Evolutionary conservation across 2,113 vertebrate species (phyloP).

Genomic region (Strix aluco): DNA sequence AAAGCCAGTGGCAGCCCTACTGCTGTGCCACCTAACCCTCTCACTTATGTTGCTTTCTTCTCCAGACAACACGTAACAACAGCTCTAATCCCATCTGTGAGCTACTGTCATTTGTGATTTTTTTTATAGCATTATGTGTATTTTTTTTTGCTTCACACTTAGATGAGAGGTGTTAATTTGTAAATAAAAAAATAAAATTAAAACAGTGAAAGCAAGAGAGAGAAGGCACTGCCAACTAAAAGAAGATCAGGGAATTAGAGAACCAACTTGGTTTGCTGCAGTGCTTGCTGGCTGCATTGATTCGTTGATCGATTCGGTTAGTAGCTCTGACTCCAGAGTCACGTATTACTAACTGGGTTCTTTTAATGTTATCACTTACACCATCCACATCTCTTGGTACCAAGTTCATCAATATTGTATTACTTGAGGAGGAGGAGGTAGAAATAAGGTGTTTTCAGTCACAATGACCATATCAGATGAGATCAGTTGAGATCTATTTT

Average conservation of each 20-base stretch:
- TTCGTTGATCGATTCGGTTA: background rate
- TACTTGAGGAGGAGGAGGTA: background rate
- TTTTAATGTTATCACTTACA: background rate
- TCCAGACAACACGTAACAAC: background rate
- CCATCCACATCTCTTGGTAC: background rate
- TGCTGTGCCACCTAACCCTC: background rate
- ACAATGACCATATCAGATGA: background rate
- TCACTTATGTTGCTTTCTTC: background rate
- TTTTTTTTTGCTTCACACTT: background rate
- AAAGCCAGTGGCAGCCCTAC: background rate
- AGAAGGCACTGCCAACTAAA: background rate
- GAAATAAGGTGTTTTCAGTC: background rate
- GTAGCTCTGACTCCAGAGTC: background rate
- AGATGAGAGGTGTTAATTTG: constrained; percentile 24
- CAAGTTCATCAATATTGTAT: background rate
- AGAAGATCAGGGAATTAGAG: background rate
- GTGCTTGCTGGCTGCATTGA: background rate
- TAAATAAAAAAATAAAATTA: constrained; percentile 18
- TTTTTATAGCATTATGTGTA: background rate
- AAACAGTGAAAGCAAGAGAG: background rate
- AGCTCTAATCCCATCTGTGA: background rate
- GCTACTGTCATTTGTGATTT: background rate
- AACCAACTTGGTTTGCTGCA: background rate
- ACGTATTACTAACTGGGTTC: background rate
- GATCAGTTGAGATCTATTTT: background rate